These are phyloP conservation scores for Prosapia bicincta DNA, from an alignment of 2,888 invertebrate species.

Conservation along the genomic window DNA sequence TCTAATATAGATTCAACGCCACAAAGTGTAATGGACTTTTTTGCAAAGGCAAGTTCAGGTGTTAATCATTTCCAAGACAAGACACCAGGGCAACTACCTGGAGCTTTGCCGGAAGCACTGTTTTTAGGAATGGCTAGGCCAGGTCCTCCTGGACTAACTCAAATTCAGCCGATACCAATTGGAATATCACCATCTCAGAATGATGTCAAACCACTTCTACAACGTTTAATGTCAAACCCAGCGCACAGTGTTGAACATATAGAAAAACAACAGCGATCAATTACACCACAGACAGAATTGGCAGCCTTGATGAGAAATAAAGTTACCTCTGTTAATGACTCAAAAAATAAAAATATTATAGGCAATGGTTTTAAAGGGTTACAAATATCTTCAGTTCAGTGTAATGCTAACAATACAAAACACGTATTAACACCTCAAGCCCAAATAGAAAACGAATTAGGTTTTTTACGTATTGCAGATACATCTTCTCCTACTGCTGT, in stretches of 20 bases:
- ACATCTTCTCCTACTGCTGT: conserved; percentile 31
- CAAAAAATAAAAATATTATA: conserved; percentile 17
- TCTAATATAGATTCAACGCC: conserved; percentile 64
- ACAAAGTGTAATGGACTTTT: conserved; percentile 84
- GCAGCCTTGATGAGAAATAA: conserved; percentile 18
- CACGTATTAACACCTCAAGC: conserved; percentile 5
- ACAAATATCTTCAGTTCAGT: neutral
- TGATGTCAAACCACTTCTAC: conserved; percentile 55
- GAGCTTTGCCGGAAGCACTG: conserved; percentile 30
- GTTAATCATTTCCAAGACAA: conserved; percentile 14
- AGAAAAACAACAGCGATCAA: conserved; percentile 78
- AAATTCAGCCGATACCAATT: conserved; percentile 18
- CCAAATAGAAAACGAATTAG: conserved; percentile 52
- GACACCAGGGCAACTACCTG: conserved; percentile 8
- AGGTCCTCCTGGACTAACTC: conserved; percentile 30
- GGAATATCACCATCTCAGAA: conserved; percentile 26
- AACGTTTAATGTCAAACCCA: conserved; percentile 78
- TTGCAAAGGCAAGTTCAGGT: conserved; percentile 66
- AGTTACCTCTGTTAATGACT: conserved; percentile 20
- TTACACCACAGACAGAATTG: conserved; percentile 49
- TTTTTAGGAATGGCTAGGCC: conserved; percentile 19
- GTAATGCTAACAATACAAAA: conserved; percentile 2
- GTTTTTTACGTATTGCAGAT: conserved; percentile 54
- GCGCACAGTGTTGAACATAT: conserved; percentile 84
- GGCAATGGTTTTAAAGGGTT: conserved; percentile 13